These are phyloP conservation scores for Tipula helvola DNA, from an alignment of 2,888 invertebrate species.

Conservation along the genomic window DNA sequence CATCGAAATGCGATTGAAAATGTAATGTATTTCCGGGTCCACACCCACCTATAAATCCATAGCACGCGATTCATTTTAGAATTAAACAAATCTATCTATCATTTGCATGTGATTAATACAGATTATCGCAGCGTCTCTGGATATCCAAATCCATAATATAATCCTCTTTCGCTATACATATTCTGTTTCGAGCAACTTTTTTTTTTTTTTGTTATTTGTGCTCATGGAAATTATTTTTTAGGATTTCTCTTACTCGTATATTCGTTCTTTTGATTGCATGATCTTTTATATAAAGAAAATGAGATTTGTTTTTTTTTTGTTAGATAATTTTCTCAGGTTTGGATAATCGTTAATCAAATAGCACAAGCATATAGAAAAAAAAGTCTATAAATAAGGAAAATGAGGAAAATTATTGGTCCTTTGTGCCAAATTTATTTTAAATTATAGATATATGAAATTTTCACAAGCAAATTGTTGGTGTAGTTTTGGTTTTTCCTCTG, in stretches of 20 bases:
- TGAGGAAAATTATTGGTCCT: neutral
- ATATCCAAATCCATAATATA: neutral
- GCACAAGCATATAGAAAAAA: neutral
- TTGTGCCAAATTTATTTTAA: neutral
- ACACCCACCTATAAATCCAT: neutral
- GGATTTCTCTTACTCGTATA: neutral
- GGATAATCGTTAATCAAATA: neutral
- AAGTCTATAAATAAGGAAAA: neutral
- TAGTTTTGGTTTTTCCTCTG: neutral
- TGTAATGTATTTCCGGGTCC: neutral
- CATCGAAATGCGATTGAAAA: neutral
- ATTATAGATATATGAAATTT: neutral
- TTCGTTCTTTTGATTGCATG: neutral
- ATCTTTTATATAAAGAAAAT: neutral
- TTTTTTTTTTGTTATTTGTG: neutral
- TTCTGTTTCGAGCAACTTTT: neutral
- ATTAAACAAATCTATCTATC: neutral
- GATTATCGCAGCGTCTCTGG: neutral
- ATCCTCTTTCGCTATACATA: neutral
- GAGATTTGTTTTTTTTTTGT: neutral
- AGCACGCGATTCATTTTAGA: neutral
- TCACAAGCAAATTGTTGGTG: neutral
- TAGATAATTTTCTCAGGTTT: neutral
- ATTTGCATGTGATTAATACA: neutral
- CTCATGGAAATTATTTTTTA: neutral